These are phyloP conservation scores for Noturus placidus DNA, from an alignment of 2,113 vertebrate genomes.

Conservation along the genomic window DNA sequence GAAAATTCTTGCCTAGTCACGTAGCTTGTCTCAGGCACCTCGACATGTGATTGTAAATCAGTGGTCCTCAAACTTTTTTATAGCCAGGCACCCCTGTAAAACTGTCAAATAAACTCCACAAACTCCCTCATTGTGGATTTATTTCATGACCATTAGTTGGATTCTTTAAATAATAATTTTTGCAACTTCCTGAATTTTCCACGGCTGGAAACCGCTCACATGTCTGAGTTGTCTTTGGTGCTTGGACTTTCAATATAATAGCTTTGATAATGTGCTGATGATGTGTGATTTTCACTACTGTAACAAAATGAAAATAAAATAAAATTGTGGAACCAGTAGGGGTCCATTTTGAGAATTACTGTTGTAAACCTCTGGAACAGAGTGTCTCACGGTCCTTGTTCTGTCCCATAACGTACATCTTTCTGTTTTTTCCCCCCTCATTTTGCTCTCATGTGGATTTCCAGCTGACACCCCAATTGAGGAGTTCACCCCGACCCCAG, in stretches of 20 bases:
- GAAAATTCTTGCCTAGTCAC: neutral
- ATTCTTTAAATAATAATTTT: neutral
- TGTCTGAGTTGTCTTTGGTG: neutral
- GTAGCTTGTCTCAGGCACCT: neutral
- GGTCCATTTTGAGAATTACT: neutral
- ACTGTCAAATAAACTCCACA: neutral
- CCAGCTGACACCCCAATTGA: conserved; percentile 56
- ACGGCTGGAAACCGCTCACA: too few relatives aligned
- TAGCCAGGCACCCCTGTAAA: neutral
- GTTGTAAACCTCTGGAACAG: neutral
- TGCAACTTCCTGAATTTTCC: neutral
- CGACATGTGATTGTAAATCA: neutral
- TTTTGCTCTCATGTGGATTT: conserved; percentile 2
- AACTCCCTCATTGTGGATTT: neutral
- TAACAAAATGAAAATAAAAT: neutral
- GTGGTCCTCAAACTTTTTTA: neutral
- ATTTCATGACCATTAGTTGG: neutral
- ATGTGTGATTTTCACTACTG: neutral
- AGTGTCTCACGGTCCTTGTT: neutral
- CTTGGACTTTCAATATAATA: neutral
- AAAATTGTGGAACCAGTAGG: neutral
- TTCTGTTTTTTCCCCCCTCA: neutral
- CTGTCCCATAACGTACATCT: neutral
- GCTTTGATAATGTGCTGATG: neutral
- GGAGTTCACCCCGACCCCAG: conserved; percentile 56